phyloP scores from a whole-genome alignment of 2,113 vertebrate species.

The Cervus canadensis region DNA sequence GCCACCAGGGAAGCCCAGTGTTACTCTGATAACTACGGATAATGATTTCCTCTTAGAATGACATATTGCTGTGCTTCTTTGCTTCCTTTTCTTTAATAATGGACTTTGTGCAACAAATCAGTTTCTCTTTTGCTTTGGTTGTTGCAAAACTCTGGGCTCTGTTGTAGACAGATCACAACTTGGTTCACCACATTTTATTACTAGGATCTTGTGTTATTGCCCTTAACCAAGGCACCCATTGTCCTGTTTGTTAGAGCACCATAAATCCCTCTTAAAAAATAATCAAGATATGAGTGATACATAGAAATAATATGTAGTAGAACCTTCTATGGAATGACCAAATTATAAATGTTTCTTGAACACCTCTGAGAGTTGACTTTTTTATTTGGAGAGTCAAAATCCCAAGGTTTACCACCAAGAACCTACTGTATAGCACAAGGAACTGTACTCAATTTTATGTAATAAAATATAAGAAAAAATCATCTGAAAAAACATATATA shows the following conservation, averaged over 20 bases:
- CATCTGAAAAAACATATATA: neutral
- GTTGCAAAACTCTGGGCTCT: neutral
- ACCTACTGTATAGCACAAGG: neutral
- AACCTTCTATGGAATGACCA: neutral
- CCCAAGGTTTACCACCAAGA: neutral
- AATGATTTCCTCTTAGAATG: neutral
- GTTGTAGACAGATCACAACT: neutral
- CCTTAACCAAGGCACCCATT: neutral
- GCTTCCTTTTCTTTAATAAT: neutral
- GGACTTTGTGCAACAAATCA: neutral
- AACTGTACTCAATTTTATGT: neutral
- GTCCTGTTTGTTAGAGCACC: neutral
- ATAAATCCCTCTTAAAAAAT: neutral
- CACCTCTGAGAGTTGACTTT: neutral
- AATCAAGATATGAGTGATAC: neutral
- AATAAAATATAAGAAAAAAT: neutral
- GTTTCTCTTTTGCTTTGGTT: neutral
- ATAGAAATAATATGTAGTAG: neutral
- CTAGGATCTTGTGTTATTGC: neutral
- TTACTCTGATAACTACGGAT: neutral
- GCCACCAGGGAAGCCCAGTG: neutral
- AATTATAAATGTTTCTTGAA: neutral
- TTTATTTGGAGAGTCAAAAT: constrained; percentile 2
- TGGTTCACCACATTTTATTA: neutral
- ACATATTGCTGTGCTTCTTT: neutral